These are phyloP conservation scores for Caenorhabditis remanei DNA, from an alignment of 1,140 invertebrate genomes.

Conservation along the genomic window DNA sequence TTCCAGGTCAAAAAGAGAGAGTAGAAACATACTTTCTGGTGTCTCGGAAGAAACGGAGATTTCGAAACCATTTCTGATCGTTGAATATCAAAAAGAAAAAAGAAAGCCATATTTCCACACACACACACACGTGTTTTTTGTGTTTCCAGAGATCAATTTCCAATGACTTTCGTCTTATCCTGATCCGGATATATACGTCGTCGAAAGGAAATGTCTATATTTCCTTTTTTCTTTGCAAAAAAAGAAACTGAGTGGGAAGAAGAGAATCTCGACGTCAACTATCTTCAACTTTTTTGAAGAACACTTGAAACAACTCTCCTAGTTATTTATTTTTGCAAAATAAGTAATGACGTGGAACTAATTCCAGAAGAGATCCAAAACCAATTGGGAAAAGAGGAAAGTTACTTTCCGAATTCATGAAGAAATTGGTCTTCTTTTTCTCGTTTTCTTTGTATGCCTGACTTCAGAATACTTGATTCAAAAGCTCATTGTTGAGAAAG, in stretches of 20 bases:
- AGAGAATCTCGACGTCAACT: conserved; percentile 27
- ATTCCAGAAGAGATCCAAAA: not conserved
- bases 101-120: not conserved
- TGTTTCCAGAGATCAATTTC: too few relatives aligned
- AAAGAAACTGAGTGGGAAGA: not conserved
- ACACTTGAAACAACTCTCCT: conserved; percentile 23
- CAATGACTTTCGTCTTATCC: too few relatives aligned
- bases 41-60: too few relatives aligned
- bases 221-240: conserved; percentile 6
- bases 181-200: not conserved
- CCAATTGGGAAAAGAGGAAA: not conserved
- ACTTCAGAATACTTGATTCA: conserved; percentile 49
- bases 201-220: not conserved
- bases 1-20: too few relatives aligned
- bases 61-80: too few relatives aligned
- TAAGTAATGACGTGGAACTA: conserved; percentile 1
- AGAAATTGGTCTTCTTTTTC: not conserved
- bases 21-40: too few relatives aligned
- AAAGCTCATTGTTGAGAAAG: conserved; percentile 39
- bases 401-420: conserved; percentile 40
- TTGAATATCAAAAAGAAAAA: too few relatives aligned
- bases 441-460: not conserved
- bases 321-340: not conserved
- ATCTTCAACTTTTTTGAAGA: conserved; percentile 9
- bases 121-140: not conserved